These are phyloP conservation scores for Catharus bicknelli DNA, from an alignment of 2,113 vertebrate genomes.

Conservation along the genomic window DNA sequence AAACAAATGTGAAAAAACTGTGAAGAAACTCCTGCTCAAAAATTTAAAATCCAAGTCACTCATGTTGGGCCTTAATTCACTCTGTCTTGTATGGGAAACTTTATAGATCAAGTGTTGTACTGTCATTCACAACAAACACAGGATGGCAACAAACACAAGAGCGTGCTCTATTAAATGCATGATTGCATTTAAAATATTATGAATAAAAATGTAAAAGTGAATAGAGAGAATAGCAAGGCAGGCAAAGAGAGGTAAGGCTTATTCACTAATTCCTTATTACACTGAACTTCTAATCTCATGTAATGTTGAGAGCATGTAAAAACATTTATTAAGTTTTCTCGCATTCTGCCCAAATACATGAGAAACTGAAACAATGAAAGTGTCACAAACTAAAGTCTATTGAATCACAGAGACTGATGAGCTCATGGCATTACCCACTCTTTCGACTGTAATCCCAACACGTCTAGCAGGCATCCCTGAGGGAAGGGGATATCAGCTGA, in stretches of 20 bases:
- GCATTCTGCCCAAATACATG: background rate
- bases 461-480: background rate
- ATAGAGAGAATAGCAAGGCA: background rate
- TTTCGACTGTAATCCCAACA: background rate
- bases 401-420: background rate
- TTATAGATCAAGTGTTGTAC: background rate
- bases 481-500: background rate
- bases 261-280: background rate
- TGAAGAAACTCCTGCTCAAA: background rate
- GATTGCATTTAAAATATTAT: background rate
- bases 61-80: background rate
- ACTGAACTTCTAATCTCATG: background rate
- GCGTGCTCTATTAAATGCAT: background rate
- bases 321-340: background rate
- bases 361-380: background rate
- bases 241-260: background rate
- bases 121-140: background rate
- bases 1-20: background rate
- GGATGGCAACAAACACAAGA: background rate
- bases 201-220: background rate
- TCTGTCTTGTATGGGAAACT: background rate
- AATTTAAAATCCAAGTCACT: background rate
- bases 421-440: background rate
- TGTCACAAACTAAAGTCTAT: background rate
- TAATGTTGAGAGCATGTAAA: background rate